Conservation (phyloP, 92 coral and sea anemone genomes). For the Epizoanthus ramosus region DNA sequence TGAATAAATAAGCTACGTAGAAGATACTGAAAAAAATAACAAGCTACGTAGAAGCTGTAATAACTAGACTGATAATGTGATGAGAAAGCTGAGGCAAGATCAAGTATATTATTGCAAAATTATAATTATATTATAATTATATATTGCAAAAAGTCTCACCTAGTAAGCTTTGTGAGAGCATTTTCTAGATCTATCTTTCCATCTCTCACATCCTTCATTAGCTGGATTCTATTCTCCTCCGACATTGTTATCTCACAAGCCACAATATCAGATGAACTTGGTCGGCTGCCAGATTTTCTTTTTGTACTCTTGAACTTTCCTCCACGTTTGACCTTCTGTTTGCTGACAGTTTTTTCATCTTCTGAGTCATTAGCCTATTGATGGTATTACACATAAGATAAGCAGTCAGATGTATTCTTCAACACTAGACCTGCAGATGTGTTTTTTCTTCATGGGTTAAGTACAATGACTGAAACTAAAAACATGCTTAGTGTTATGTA, state of each 20-base stretch:
- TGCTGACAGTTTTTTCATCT: slow-evolving; percentile 60
- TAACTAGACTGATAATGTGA: too few relatives aligned
- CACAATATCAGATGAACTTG: slow-evolving; percentile 73
- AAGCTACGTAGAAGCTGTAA: too few relatives aligned
- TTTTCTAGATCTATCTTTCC: slow-evolving; percentile 77
- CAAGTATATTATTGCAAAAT: too few relatives aligned
- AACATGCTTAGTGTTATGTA: neutral
- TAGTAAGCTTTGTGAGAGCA: slow-evolving; percentile 73
- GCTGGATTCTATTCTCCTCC: slow-evolving; percentile 85
- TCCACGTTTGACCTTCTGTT: slow-evolving; percentile 76
- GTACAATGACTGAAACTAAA: neutral
- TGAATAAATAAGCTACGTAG: too few relatives aligned
- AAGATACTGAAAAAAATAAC: too few relatives aligned
- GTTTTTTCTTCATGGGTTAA: neutral
- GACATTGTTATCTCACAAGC: slow-evolving; percentile 87
- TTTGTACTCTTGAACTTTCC: slow-evolving; percentile 83
- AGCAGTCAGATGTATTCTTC: neutral
- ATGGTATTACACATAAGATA: neutral
- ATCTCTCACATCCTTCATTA: slow-evolving; percentile 79
- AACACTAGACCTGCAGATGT: neutral
- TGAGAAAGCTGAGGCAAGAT: too few relatives aligned
- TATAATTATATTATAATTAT: too few relatives aligned
- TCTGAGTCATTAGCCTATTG: slow-evolving; percentile 48
- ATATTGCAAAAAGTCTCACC: slow-evolving; percentile 64
- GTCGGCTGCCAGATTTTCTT: slow-evolving; percentile 71